Percentiles rank a stretch among this genome's conserved stretches.
Conservation (phyloP, 1,140 invertebrate species). For the Hormaphis cornu region DNA sequence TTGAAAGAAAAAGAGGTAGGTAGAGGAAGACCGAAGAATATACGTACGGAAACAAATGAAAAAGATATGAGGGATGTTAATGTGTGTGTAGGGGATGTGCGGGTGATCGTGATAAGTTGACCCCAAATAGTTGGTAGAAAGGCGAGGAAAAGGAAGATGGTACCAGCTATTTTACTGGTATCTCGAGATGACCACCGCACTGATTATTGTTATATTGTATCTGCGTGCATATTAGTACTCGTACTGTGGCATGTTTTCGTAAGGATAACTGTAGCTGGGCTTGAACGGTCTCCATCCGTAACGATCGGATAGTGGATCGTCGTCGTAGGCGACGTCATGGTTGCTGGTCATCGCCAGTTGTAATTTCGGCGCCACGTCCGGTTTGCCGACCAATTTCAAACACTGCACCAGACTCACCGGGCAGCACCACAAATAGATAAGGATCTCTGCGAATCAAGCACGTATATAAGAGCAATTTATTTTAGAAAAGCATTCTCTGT, state of each 20-base stretch:
- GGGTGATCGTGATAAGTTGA: too few relatives aligned
- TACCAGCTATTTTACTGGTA: too few relatives aligned
- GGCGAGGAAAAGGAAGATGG: too few relatives aligned
- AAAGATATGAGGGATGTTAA: too few relatives aligned
- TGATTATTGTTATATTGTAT: too few relatives aligned
- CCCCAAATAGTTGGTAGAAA: too few relatives aligned
- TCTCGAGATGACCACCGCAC: too few relatives aligned
- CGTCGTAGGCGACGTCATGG: background rate
- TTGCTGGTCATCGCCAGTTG: background rate
- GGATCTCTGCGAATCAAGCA: background rate
- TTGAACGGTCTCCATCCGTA: conserved; percentile 24
- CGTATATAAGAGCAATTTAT: background rate
- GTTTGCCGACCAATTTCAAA: background rate
- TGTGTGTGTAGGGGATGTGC: too few relatives aligned
- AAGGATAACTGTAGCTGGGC: conserved; percentile 25
- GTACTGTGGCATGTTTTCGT: conserved; percentile 21
- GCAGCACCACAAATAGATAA: conserved; percentile 19
- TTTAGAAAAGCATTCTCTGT: too few relatives aligned
- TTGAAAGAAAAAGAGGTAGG: too few relatives aligned
- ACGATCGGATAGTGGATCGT: conserved; percentile 11
- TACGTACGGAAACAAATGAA: too few relatives aligned
- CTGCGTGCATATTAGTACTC: background rate
- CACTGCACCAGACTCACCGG: conserved; percentile 20
- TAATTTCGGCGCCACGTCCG: background rate
- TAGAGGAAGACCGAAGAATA: too few relatives aligned